phyloP scores from a whole-genome alignment of 2,797 vertebrate species.

The Aulostomus chinensis region DNA sequence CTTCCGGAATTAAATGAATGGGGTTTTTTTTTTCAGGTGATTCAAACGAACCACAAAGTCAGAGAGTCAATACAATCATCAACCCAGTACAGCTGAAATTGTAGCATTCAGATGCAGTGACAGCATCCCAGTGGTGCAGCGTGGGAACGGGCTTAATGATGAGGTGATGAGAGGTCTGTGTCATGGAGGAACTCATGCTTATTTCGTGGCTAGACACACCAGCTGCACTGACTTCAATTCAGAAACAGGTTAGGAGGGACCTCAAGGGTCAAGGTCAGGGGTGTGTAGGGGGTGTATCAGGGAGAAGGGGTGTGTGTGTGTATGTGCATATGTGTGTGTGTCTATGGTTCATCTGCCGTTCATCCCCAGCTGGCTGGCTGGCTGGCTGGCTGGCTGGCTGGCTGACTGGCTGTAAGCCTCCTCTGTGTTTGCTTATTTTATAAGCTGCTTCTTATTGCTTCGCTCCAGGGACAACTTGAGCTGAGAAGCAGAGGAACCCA shows the following conservation, averaged over 20 bases:
- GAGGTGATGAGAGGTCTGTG: slow-evolving; percentile 35
- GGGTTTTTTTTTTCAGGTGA: too few species aligned
- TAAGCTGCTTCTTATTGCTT: slow-evolving; percentile 75
- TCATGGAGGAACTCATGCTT: slow-evolving; percentile 60
- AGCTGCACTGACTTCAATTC: slow-evolving; percentile 83
- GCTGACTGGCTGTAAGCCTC: slow-evolving; percentile 46
- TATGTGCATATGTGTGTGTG: slow-evolving; percentile 31
- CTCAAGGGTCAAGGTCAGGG: slow-evolving; percentile 85
- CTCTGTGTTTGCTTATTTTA: slow-evolving; percentile 77
- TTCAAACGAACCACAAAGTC: too few species aligned
- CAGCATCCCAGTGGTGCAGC: slow-evolving; percentile 43
- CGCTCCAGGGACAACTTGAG: slow-evolving; percentile 54
- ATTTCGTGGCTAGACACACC: slow-evolving; percentile 78
- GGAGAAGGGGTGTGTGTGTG: background rate
- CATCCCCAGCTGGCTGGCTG: slow-evolving; percentile 44
- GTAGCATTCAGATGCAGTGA: slow-evolving; percentile 50
- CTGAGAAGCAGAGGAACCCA: slow-evolving; percentile 42
- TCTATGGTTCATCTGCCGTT: slow-evolving; percentile 41
- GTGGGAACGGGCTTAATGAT: slow-evolving; percentile 74
- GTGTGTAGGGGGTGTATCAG: slow-evolving; percentile 36
- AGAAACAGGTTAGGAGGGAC: slow-evolving; percentile 79
- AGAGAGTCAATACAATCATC: too few species aligned
- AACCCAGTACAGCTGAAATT: slow-evolving; percentile 65
- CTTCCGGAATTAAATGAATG: slow-evolving; percentile 1
- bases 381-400: too few species aligned